Base-by-base conservation (phyloP, 2,113 vertebrate genomes). In the Bubo scandiacus region DNA sequence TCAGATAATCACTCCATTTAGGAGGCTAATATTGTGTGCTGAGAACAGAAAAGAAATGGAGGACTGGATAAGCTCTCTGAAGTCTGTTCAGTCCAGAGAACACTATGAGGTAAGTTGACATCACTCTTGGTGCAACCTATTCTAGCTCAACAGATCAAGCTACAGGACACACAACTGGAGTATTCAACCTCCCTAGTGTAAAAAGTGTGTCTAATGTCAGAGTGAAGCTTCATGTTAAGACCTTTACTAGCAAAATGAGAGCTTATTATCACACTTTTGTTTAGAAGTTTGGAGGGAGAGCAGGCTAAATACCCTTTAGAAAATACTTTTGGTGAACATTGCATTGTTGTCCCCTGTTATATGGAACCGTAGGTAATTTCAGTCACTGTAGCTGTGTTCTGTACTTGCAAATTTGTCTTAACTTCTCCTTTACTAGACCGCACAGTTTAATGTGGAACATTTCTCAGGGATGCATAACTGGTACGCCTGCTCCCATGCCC, bases 381-480 rank as follows among this genome's bases (percentile, higher is more conserved):
- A 84, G 81, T 62, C 36, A 61, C 83, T 2, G 38, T 97, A 96
- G 95, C 97, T 96, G 96, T 96, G 94, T 97, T 96, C 94, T 96
- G 92, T 96, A 95, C 86, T 97, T 98, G 97, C 98, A 98, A 98
- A 98, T 98, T 97, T 98, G 94, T 98, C 97, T 98, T 97, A 95
- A 98, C 96, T 93, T 99, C 97, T 99, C 95, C 92, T 98, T 99
- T 98, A 97, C 96, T 98, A 99, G 99, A 99, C 99, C 92, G 99
- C 99, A 98, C 99, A 99, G 99, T 99, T 99, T 98, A 99, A 99
- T 97, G 99, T 99, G 99, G 99, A 99, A 98, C 99, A 99, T 99
- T 99, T 99, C 99, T 99, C 99, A 99, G 99, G 99, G 98, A 99
- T 99, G 99, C 99, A 99, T 98, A 99, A 99, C 99, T 99, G 99